Conservation (phyloP, 2,113 vertebrate genomes). For the Monarcha castaneiventris region DNA sequence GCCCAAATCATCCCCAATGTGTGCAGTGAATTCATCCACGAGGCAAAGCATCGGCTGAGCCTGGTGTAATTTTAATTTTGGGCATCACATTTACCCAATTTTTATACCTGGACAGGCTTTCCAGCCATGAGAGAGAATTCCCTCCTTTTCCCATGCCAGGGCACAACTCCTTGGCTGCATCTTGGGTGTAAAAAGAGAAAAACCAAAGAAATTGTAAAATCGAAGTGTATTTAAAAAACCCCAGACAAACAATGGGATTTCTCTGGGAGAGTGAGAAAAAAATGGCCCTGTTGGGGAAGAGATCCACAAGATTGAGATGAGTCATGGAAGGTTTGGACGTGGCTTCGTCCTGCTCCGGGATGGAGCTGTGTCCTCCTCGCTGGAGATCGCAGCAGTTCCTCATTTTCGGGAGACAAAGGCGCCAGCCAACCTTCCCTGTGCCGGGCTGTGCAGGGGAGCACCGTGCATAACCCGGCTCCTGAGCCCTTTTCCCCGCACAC, state of each 20-base stretch:
- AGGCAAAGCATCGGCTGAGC: background rate
- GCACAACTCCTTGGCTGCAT: background rate
- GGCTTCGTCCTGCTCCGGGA: background rate
- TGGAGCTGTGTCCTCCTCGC: background rate
- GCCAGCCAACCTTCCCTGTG: background rate
- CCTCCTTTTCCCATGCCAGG: background rate
- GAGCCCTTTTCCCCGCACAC: background rate
- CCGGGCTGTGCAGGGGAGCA: background rate
- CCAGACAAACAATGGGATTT: background rate
- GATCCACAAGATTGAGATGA: background rate
- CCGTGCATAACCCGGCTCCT: background rate
- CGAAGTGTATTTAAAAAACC: background rate
- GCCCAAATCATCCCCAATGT: background rate
- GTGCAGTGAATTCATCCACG: background rate
- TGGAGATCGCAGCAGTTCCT: background rate
- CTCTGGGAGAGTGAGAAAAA: background rate
- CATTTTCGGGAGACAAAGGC: background rate
- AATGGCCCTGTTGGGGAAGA: background rate
- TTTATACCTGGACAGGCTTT: background rate
- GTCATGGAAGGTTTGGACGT: background rate
- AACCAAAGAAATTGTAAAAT: background rate
- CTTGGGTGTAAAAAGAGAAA: background rate
- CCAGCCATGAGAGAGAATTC: background rate
- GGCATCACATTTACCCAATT: background rate
- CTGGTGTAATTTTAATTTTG: background rate